These are phyloP conservation scores for Tyrannus savana DNA, from an alignment of 2,113 vertebrate species.

Conservation along the genomic window DNA sequence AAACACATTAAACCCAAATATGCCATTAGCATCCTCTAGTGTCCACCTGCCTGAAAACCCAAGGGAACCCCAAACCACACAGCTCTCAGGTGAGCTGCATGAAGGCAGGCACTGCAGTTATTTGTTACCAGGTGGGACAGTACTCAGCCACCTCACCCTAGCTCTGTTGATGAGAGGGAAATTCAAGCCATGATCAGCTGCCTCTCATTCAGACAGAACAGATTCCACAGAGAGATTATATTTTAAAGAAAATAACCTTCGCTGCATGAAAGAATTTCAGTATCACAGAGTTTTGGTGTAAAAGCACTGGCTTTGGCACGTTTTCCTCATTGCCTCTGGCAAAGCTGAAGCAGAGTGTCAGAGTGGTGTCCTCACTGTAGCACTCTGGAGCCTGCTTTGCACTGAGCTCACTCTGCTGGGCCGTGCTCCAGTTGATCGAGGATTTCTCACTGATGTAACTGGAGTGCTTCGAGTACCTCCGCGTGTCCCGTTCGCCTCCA, in stretches of 20 bases:
- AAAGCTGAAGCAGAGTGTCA: neutral
- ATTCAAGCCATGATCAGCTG: accelerated
- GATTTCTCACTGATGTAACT: neutral
- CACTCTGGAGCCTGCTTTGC: neutral
- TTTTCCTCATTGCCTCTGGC: neutral
- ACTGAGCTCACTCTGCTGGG: neutral
- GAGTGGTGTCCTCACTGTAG: accelerated
- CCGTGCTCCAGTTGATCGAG: neutral
- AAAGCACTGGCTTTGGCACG: neutral
- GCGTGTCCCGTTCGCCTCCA: accelerated
- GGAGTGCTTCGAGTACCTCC: neutral
- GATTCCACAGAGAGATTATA: accelerated
- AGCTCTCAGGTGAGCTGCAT: neutral
- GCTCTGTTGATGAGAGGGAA: accelerated
- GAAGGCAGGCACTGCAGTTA: neutral
- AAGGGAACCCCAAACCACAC: accelerated
- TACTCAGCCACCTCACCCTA: neutral
- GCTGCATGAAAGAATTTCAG: neutral
- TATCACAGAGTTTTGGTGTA: too few species aligned
- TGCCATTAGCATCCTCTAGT: neutral
- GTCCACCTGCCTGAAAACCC: neutral
- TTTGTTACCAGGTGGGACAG: neutral
- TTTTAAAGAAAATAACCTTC: neutral
- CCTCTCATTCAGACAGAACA: neutral
- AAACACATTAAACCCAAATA: neutral